phyloP scores from a whole-genome alignment of 2,797 vertebrate genomes.

The Takifugu rubripes region DNA sequence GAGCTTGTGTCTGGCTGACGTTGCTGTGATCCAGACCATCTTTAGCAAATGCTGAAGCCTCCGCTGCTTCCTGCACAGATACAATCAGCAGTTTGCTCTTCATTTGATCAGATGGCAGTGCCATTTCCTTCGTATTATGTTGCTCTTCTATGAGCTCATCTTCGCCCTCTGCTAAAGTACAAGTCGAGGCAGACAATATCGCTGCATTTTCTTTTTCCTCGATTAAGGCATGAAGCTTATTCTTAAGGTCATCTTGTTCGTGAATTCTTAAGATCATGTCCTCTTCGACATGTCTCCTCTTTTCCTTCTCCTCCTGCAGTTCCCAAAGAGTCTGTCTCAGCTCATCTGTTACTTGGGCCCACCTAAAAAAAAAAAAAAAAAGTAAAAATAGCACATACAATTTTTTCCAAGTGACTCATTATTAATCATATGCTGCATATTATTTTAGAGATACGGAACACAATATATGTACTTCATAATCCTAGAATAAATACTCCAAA shows the following conservation, averaged over 20 bases:
- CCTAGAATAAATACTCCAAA: too few species aligned
- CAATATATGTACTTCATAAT: too few species aligned
- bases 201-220: conserved; percentile 44
- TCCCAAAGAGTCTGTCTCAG: conserved; percentile 58
- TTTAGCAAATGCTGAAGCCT: conserved; percentile 49
- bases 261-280: conserved; percentile 55
- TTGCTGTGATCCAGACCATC: conserved; percentile 27
- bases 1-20: conserved; percentile 56
- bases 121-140: conserved; percentile 59
- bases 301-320: conserved; percentile 74
- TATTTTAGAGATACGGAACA: not conserved
- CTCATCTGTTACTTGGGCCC: conserved; percentile 75
- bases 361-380: conserved; percentile 43
- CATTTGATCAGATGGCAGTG: conserved; percentile 52
- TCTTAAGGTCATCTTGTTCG: conserved; percentile 63
- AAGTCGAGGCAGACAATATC: conserved; percentile 14
- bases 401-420: not conserved
- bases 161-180: conserved; percentile 26
- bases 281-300: conserved; percentile 60
- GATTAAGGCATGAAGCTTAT: conserved; percentile 54
- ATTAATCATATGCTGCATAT: not conserved
- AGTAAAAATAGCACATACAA: not conserved
- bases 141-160: conserved; percentile 28
- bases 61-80: conserved; percentile 68
- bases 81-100: conserved; percentile 66